Evolutionary conservation across 2,888 invertebrate genomes (phyloP).

Genomic region (Ashinkailepas kermadecensis): DNA sequence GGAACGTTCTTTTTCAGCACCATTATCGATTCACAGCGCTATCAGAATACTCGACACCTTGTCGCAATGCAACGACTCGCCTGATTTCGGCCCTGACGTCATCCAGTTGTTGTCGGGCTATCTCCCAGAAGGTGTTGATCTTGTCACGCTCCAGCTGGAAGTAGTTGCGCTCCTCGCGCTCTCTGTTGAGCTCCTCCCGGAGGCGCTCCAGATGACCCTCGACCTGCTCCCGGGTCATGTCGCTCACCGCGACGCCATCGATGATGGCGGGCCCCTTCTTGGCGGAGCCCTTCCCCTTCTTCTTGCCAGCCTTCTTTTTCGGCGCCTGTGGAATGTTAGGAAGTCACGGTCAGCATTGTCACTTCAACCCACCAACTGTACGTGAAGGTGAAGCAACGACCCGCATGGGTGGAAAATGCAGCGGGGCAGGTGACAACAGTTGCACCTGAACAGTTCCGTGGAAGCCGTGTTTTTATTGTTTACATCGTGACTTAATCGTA

Average conservation of each 20-base stretch:
- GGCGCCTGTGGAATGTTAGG: background rate
- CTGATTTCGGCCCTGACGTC: constrained; percentile 59
- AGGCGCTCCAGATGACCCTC: constrained; percentile 63
- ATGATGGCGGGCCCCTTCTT: constrained; percentile 34
- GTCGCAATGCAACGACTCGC: background rate
- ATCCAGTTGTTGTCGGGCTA: constrained; percentile 79
- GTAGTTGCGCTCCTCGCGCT: constrained; percentile 89
- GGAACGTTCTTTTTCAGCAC: too few relatives aligned
- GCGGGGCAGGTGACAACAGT: too few relatives aligned
- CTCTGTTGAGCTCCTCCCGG: constrained; percentile 70
- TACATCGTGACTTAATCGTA: too few relatives aligned
- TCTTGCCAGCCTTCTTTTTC: constrained; percentile 38
- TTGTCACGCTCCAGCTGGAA: constrained; percentile 93
- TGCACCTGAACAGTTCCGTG: too few relatives aligned
- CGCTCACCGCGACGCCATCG: constrained; percentile 80
- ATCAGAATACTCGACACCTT: too few relatives aligned
- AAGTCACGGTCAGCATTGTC: too few relatives aligned
- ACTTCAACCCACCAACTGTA: too few relatives aligned
- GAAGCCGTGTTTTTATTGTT: too few relatives aligned
- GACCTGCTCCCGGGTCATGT: constrained; percentile 86
- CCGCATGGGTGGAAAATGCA: too few relatives aligned
- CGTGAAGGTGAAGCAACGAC: too few relatives aligned
- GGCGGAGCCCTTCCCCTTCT: constrained; percentile 35
- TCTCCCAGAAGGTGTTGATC: constrained; percentile 91
- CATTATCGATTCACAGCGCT: too few relatives aligned